Base-by-base conservation (phyloP, 1,140 invertebrate species). In the Leptestheria dahalacensis region DNA sequence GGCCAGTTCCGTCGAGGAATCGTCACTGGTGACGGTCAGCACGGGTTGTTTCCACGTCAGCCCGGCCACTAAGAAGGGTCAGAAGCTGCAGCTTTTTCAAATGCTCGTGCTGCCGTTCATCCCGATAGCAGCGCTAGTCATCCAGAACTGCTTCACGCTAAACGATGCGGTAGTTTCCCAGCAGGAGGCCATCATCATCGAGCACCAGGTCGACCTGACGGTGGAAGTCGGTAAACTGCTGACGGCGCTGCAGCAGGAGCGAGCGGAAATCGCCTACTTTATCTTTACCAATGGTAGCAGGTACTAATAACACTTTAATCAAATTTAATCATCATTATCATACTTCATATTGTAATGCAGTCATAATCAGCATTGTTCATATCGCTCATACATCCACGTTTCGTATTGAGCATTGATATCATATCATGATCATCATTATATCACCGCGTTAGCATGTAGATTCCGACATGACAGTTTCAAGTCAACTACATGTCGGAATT, bases 61-160 rank as follows among this genome's bases (percentile, higher is more conserved):
- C 69, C 82, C 81, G 33, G 78, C 80, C 2, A 77, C 79, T 65
- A 77, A 79, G 59, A 76, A 75, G 6, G 81, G 82, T 11, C 72
- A 81, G 28, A 73, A 79, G 24, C 74, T 83, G 52, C 79, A 82
- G 64, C 71, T 82, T 25, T 73, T 81, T 68, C 74, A 82, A 57
- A 80, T 91, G 77, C 75, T 91, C 53, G 75, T 86, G 20, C 72
- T 91, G 33, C 86, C 86, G 18, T 89, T 91, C 73, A 86, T 91
- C 65, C 87, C 86, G 41, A 89, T 91, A 66, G 72, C 86, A 62
- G 85, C 85, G 0, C 75, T 90, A 58, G 88, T 89, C 66, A 78
- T 86, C 1, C 87, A 90, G 71, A 89, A 86, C 33, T 41, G 33
- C 33, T 41, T 41, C 33, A 41, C 33, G 6, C 33, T 89, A 53